Evolutionary conservation across 2,797 vertebrate species (phyloP).

Genomic region (Chrosomus eos): DNA sequence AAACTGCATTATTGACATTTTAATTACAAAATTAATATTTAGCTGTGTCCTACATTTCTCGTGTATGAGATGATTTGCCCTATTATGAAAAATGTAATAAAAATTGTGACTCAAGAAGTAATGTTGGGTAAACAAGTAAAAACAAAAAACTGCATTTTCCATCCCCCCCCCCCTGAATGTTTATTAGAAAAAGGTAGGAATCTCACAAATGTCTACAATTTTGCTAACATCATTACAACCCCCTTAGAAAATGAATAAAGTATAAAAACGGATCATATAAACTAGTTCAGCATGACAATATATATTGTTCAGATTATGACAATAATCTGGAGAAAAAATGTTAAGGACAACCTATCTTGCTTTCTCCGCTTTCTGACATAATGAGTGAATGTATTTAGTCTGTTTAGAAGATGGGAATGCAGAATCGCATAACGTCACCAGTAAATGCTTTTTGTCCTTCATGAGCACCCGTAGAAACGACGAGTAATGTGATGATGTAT

Average conservation of each 20-base stretch:
- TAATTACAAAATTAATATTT: not conserved
- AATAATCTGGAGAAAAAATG: not conserved
- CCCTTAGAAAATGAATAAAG: not conserved
- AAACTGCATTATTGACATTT: not conserved
- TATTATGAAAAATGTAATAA: not conserved
- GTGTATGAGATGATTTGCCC: not conserved
- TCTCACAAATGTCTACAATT: not conserved
- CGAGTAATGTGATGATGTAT: constrained; percentile 26
- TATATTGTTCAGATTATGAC: too few species aligned
- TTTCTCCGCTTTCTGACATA: not conserved
- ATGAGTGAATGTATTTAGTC: not conserved
- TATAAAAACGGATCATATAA: not conserved
- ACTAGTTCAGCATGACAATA: not conserved
- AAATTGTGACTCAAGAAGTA: not conserved
- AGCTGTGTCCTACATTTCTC: too few species aligned
- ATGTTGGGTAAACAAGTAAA: not conserved
- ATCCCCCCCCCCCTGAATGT: too few species aligned
- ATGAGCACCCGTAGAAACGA: constrained; percentile 2
- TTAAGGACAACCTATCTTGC: not conserved
- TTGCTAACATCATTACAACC: not conserved
- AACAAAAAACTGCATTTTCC: too few species aligned
- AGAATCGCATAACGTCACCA: not conserved
- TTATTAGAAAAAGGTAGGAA: not conserved
- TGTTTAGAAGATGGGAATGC: not conserved
- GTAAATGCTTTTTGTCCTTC: not conserved